Evolutionary conservation across 2,113 vertebrate species (phyloP).

Genomic region (Haplotaxodon microlepis): DNA sequence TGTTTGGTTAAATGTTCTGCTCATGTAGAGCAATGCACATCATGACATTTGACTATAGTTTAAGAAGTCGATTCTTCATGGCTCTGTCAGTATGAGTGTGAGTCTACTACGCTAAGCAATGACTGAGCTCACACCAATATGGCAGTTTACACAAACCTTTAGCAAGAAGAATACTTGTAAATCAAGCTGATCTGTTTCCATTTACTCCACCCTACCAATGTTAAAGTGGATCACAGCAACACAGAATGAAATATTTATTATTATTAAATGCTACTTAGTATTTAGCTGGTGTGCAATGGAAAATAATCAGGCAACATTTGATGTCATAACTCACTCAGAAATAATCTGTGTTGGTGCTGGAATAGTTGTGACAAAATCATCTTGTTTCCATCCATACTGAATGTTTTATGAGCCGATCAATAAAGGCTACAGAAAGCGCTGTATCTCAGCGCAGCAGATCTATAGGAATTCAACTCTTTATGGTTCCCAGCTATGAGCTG

Average conservation of each 20-base stretch:
- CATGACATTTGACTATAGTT: background rate
- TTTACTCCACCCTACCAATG: background rate
- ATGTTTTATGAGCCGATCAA: constrained; percentile 38
- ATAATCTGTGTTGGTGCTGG: background rate
- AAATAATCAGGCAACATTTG: background rate
- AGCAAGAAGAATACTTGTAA: constrained; percentile 16
- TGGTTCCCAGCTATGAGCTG: constrained; percentile 15
- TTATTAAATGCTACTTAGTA: background rate
- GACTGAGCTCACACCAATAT: constrained; percentile 14
- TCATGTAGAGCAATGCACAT: background rate
- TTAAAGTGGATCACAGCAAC: background rate
- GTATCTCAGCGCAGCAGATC: constrained; percentile 11
- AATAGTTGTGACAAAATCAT: background rate
- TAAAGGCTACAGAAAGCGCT: background rate
- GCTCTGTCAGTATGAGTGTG: constrained; percentile 6
- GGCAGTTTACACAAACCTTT: constrained; percentile 34
- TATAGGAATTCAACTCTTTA: constrained; percentile 30
- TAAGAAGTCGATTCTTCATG: background rate
- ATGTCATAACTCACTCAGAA: background rate
- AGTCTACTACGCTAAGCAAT: constrained; percentile 23
- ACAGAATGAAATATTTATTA: background rate
- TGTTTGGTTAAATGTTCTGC: background rate
- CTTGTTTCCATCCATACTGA: constrained; percentile 1
- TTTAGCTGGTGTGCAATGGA: background rate
- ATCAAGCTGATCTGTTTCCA: background rate